Evolutionary conservation across 2,888 invertebrate species (phyloP), one percentile per base, ranked within the genome.

Genomic region (Strigamia transsilvanica): DNA sequence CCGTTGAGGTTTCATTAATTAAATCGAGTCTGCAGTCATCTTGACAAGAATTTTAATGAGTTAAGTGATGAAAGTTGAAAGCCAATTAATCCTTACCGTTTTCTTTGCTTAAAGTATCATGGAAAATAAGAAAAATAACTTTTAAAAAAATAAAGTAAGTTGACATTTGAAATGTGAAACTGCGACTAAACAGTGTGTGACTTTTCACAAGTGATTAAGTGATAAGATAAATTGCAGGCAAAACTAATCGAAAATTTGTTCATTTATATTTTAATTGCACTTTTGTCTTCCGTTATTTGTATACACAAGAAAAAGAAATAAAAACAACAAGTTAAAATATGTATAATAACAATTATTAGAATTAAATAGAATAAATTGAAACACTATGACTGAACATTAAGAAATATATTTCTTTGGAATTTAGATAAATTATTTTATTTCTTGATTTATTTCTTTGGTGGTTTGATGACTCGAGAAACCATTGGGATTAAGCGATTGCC

Each of bases 401-500:
- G 3, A 34, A 34, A 34, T 34, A 34, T 7, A 5, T 34, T 34
- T 34, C 7, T 34, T 34, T 34, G 7, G 7, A 34, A 5, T 34
- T 34, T 34, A 34, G 6, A 9, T 34, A 34, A 5, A 5, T 34
- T 34, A 38, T 38, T 4, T 38, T 38, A 38, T 38, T 38, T 38
- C 10, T 7, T 38, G 6, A 38, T 38, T 38, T 38, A 38, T 38
- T 38, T 38, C 38, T 38, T 51, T 51, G 51, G n/a, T 51, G 6
- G 3, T 13, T 51, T 51, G 51, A 10, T 51, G 1, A 3, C 6
- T 18, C 18, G 51, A 51, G 77, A 86, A 95, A 0, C 96, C 96
- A 83, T 93, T 90, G 0, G 96, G 96, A 89, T 97, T 94, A 81
- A 89, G 89, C 80, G 92, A 91, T 88, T 97, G 96, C 96, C 96